Evolutionary conservation across 1,140 invertebrate genomes (phyloP), one percentile per base, ranked within the genome.

Genomic region (Drosophila teissieri): DNA sequence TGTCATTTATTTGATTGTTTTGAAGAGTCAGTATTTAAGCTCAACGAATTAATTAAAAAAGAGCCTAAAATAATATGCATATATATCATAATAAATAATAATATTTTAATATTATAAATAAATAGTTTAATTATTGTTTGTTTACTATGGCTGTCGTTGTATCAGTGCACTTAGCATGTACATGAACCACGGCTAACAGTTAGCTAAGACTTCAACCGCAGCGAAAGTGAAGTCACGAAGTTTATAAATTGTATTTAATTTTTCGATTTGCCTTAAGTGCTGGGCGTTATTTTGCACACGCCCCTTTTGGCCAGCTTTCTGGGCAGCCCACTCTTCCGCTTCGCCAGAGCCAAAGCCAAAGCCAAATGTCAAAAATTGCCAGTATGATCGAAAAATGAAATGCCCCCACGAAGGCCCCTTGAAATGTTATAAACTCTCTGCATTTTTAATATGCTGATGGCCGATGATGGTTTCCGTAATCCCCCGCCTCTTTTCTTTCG

Each of bases 191-290:
- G 24, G 3, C 7, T 0, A 31, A 15, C 10, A 17, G 34, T 12
- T 15, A 15, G 36, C 60, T n/a, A 11, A 19, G 45, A 52, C 63
- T 5, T 17, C 2, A 64, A 64, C 64, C 64, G 2, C 36, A n/a
- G 61, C 36, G 61, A 65, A 68, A 68, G 64, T 65, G 11, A 12
- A 40, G 36, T 46, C 46, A 64, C 46, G 49, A 65, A 68, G 31
- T 68, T 34, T 55, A 19, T 51, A 27, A 36, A 54, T 69, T 69
- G 24, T 53, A 67, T 54, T 54, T 37, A 27, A 42, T 67, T 65
- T 68, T 39, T 57, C 37, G 27, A 56, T 70, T 68, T 69, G 64
- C 63, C 67, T 69, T 49, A 70, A 70, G 67, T 54, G 49, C 64
- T 56, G 67, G 67, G 67, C 67, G 67, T 48, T 70, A 6, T 34